Base-by-base conservation (phyloP, 2,113 vertebrate genomes). In the Macrotis lagotis region DNA sequence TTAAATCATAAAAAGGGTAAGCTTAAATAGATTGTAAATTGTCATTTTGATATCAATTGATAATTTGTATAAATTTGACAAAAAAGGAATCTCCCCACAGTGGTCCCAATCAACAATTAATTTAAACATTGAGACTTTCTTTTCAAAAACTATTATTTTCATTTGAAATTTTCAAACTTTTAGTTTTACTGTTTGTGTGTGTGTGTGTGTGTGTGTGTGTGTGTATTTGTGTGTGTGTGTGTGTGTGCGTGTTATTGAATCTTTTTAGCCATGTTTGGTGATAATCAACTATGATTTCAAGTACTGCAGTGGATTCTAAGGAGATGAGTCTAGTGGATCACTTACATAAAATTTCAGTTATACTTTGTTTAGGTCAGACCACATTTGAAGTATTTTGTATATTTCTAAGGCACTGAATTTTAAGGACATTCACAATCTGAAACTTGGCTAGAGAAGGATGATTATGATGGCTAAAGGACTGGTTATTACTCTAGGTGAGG, bases 1-100 rank as follows among this genome's bases (percentile, higher is more conserved):
- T 96, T 94, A 96, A 97, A 50, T 92, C 96, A 97, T 90, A 52
- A 97, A 96, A 12, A 97, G 28, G 97, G 51, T 49, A 93, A 66
- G 6, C 26, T 91, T 95, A 97, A 93, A 26, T 95, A 26, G 59
- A 91, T 96, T 95, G 96, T 94, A 97, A 97, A n/a, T 91, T 96
- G 92, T 94, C 95, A 50, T 50, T 93, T 22, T 7, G 93, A 89
- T 90, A 53, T 96, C 25, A 66, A n/a, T 91, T 51, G 97, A 48
- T 97, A 97, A 97, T 95, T 51, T 31, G 90, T 48, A 95, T 94
- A 12, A 91, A 52, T 91, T 96, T n/a, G 92, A 90, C 89, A 26
- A 50, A 31, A 59, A 91, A 51, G 31, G 93, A 44, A 0, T 1
- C 48, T 24, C 95, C 25, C 25, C 93, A n/a, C 28, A 94, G 37